Evolutionary conservation across 1,140 invertebrate genomes (phyloP), one percentile per base, ranked within the genome.

Genomic region (Drosophila arawakana): DNA sequence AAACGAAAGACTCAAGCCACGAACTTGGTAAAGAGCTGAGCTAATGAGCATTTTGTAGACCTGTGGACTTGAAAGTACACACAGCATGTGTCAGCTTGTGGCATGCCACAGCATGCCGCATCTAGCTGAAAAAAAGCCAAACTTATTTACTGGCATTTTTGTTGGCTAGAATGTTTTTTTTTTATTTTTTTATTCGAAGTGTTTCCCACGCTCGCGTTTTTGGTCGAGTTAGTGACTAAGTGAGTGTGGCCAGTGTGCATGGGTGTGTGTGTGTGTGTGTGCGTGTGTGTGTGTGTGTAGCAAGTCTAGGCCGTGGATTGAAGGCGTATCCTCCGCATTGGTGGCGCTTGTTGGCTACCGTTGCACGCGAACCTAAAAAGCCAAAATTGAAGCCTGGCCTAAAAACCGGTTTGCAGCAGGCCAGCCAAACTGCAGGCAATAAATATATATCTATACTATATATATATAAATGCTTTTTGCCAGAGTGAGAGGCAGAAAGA

Each of bases 311-410:
- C 71, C 61, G 62, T 52, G 10, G 41, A 13, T 18, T 47, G 37
- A 30, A 69, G 55, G 66, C 76, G 61, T 69, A 76, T 69, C 73
- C 69, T 69, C 34, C 3, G 49, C 47, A 30, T 58, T 74, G 70
- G 76, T 86, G 83, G 83, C 83, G 83, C 83, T 86, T 88, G 66
- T 67, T 78, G 79, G 83, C 83, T 86, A 83, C 83, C 60, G 84
- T 83, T 71, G 80, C 80, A 88, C 83, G 83, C 78, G 72, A 73
- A 30, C 65, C 77, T 71, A 80, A 70, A 74, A 73, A 59, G 58
- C 68, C 58, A 63, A 74, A 74, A 70, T 47, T 54, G 67, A 18
- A 47, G 57, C 52, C 34, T 52, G 21, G 25, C 57, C 57, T 50
- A 54, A 46, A 59, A 76, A 76, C 73, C 73, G 68, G 73, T 84